Evolutionary conservation across 2,888 invertebrate species (phyloP), one percentile per base, ranked within the genome.

Genomic region (Lithophane leautieri): DNA sequence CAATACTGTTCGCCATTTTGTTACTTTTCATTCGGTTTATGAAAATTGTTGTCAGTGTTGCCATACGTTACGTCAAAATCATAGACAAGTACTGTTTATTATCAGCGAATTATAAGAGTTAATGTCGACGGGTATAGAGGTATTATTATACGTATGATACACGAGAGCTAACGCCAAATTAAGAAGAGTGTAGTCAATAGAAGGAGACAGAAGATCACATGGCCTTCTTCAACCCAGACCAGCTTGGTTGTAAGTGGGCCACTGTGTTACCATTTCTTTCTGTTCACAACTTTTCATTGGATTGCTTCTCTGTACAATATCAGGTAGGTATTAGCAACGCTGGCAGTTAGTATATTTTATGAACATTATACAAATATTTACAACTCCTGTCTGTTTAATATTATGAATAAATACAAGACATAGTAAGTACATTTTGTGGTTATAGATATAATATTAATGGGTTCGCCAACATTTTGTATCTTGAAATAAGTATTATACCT

Each of bases 1-100:
- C 78, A 81, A 81, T 84, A 87, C 82, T 84, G 85, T 80, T 74
- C 62, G 62, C 79, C 63, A 79, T 79, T 76, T 77, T 76, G 54
- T 65, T 69, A 66, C 28, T 63, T 71, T 52, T 66, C 72, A 74
- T 75, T 75, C 67, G 74, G 66, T 86, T 61, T 83, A 67, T 70
- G 58, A 85, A 83, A 50, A 65, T 77, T 73, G 63, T 58, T 78
- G 73, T 82, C 73, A 79, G 86, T 83, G 86, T 79, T 83, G 75
- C 86, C 70, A 47, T 28, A 42, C 42, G 34, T 65, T 28, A 58
- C 60, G 73, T 74, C 52, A 78, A 71, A 73, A 68, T 56, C 68
- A 70, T 74, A 56, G 62, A 72, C 74, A 67, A 66, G 40, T 62
- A 73, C 44, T 58, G 42, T 4, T 77, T 58, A 65, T 40, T 67